These are phyloP conservation scores for Zootoca vivipara DNA, from an alignment of 2,113 vertebrate species.

Conservation along the genomic window DNA sequence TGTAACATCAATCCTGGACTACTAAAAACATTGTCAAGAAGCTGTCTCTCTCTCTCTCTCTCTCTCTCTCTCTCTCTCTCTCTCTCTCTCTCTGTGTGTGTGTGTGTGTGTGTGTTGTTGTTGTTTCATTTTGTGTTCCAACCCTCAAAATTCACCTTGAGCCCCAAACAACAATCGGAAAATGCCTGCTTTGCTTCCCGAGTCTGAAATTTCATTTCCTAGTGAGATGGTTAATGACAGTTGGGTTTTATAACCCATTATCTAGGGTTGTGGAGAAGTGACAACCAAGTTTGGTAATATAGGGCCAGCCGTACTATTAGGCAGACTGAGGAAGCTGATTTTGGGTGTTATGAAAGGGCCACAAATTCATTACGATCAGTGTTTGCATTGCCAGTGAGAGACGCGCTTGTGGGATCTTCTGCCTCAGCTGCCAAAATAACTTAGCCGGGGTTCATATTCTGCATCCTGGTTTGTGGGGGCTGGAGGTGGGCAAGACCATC, in stretches of 20 bases:
- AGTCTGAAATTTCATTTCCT: neutral
- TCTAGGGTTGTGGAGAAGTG: neutral
- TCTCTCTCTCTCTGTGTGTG: too few species aligned
- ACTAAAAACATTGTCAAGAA: too few species aligned
- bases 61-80: too few species aligned
- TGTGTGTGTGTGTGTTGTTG: too few species aligned
- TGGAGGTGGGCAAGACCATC: too few species aligned
- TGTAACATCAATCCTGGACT: neutral
- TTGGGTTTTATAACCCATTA: neutral
- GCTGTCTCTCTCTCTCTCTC: too few species aligned
- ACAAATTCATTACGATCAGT: neutral
- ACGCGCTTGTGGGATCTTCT: neutral
- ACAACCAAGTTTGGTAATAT: neutral
- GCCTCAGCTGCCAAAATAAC: neutral
- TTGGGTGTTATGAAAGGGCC: too few species aligned
- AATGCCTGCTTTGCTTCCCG: too few species aligned
- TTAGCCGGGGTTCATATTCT: neutral
- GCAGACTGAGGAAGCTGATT: too few species aligned
- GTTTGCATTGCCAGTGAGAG: neutral
- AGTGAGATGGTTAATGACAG: neutral
- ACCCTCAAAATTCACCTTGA: too few species aligned
- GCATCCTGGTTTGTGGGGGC: neutral
- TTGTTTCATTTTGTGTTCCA: too few species aligned
- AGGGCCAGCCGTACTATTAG: neutral
- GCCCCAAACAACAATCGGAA: too few species aligned